Base-by-base conservation (phyloP, 2,113 vertebrate species). In the Melanostigma gelatinosum region DNA sequence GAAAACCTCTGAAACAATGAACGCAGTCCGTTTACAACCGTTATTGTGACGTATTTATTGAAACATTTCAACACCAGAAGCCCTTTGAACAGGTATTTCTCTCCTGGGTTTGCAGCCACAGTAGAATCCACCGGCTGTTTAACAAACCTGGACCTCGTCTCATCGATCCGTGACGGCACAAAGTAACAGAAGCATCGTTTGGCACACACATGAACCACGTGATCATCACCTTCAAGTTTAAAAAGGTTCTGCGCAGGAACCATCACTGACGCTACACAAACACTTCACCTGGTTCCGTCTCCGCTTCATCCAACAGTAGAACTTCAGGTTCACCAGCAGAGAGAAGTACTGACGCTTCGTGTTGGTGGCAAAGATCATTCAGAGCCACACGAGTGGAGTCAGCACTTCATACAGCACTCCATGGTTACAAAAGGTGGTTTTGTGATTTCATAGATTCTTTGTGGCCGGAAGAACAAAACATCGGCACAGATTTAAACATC, bases 41-140 rank as follows among this genome's bases (percentile, higher is more conserved):
- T 50, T 67, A 67, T 66, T 67, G 65, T 50, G 3, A 76, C 65
- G 2, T 15, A 69, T 90, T 90, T 87, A 90, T 87, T 91, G 57
- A 9, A 57, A 87, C 46, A 64, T 88, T 85, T 76, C 27, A 80
- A 83, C 80, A 73, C 3, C 6, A 72, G 57, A 86, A 84, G 82
- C 85, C 87, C 83, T 91, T 32, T 92, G 0, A 68, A 88, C 60
- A 2, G 50, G 68, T 67, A 73, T 57, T 42, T 40, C 72, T 38
- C 7, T 40, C 58, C 32, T 79, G 75, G 8, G 2, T 24, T 75
- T 55, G 61, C 72, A 82, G 63, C n/a, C 27, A 66, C 60, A 36
- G 42, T 18, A 52, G 64, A 72, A 63, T 60, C 83, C 40, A 66
- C 55, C 54, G 54, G 42, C 11, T 12, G 16, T 42, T 38, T 24